Evolutionary conservation across 2,797 vertebrate species (phyloP).

Genomic region (Loriculus beryllinus): DNA sequence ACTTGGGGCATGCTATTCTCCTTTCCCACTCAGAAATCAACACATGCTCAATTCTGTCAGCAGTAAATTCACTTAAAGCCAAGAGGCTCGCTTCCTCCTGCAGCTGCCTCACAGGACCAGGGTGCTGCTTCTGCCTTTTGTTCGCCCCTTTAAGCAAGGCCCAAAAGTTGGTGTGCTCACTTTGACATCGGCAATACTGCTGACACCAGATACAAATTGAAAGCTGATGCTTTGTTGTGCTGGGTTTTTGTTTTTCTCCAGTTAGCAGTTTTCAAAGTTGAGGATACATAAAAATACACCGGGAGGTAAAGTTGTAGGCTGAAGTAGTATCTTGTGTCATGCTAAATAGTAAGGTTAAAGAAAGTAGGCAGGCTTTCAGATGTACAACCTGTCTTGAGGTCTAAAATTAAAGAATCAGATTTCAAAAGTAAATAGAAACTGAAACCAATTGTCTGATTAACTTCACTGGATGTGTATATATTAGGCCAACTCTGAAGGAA

Average conservation of each 20-base stretch:
- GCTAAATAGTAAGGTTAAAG: not conserved
- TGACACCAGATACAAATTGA: not conserved
- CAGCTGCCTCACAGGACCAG: not conserved
- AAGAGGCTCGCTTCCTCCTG: not conserved
- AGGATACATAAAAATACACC: not conserved
- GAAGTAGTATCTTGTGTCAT: not conserved
- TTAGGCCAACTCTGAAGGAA: not conserved
- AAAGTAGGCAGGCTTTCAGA: not conserved
- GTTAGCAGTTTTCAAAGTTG: not conserved
- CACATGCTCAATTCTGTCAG: not conserved
- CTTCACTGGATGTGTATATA: not conserved
- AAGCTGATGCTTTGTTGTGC: not conserved
- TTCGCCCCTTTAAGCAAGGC: not conserved
- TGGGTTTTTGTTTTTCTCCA: not conserved
- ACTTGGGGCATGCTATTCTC: not conserved
- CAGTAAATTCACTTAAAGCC: not conserved
- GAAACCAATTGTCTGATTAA: not conserved
- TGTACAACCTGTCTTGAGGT: not conserved
- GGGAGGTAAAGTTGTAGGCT: not conserved
- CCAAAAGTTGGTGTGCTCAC: not conserved
- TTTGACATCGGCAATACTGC: rapidly evolving
- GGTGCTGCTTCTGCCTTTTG: not conserved
- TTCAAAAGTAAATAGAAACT: not conserved
- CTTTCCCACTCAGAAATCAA: not conserved
- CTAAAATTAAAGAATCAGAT: not conserved